phyloP scores from a whole-genome alignment of 2,113 vertebrate species.

The Cryptotis parvus region DNA sequence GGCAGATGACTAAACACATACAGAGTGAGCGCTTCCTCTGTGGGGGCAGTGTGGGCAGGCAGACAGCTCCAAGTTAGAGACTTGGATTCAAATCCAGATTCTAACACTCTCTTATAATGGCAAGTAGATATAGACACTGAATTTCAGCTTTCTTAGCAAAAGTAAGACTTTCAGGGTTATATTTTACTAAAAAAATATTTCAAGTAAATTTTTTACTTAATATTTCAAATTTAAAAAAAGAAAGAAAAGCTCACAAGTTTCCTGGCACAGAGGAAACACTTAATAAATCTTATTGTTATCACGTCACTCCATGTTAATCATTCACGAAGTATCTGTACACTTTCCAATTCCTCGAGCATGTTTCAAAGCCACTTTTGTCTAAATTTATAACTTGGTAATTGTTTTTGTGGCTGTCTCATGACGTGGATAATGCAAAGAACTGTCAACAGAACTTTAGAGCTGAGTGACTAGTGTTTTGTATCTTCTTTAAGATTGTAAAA shows the following conservation, averaged over 20 bases:
- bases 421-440: neutral
- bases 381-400: neutral
- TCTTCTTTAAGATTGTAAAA: neutral
- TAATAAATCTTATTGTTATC: neutral
- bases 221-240: no score
- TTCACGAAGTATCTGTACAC: neutral
- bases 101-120: neutral
- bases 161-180: neutral
- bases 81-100: neutral
- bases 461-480: conserved; percentile 14
- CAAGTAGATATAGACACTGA: neutral
- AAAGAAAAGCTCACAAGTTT: no score
- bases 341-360: conserved; percentile 6
- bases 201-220: no score
- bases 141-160: neutral
- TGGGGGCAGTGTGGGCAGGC: neutral
- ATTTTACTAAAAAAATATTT: no score
- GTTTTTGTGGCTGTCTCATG: conserved; percentile 27
- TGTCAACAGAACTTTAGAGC: neutral
- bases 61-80: neutral
- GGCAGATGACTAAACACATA: neutral
- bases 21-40: neutral
- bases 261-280: neutral
- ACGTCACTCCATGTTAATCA: neutral
- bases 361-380: conserved; percentile 39